Evolutionary conservation across 2,888 invertebrate genomes (phyloP), one percentile per base, ranked within the genome.

Genomic region (Arrhopalites spinosus): DNA sequence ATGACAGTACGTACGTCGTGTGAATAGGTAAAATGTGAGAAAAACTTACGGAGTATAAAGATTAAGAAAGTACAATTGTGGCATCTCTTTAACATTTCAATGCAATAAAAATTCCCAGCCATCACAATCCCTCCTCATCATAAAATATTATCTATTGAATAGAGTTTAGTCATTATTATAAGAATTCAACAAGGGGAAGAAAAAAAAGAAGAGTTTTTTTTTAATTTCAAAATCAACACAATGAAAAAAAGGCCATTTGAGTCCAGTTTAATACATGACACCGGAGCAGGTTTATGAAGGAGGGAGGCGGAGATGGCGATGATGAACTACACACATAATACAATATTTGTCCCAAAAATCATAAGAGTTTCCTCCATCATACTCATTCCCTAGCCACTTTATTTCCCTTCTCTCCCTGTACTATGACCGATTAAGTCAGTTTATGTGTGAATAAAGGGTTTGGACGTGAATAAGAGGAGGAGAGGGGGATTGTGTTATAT

Each of bases 61-160:
- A 27, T 59, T 59, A 59, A 23, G 11, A 59, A 56, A 27, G 50
- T 50, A 27, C 20, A 27, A 25, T 59, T 59, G 59, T 59, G 25
- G 25, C 59, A 25, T 25, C 7, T 59, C 25, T 27, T n/a, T 59
- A 25, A 5, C 25, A 27, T 59, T 59, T 59, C 59, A 27, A 59
- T 47, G 61, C 29, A 72, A 72, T 72, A 72, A 72, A 72, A 72
- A 72, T 72, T 72, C 72, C 66, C 66, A 66, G 43, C 66, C 72
- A 47, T 72, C 36, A 72, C 63, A 72, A 47, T 72, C 50, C 47
- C 63, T 25, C 27, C 25, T 72, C 23, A 72, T 72, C 47, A 45
- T 72, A 72, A 72, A 72, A 72, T 72, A 72, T 64, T 72, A 72
- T 72, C 72, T 45, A 63, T 36, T 61, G 61, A 36, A 36, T 30